These are phyloP conservation scores for Orchesella cincta DNA, from an alignment of 1,140 invertebrate species.

Conservation along the genomic window DNA sequence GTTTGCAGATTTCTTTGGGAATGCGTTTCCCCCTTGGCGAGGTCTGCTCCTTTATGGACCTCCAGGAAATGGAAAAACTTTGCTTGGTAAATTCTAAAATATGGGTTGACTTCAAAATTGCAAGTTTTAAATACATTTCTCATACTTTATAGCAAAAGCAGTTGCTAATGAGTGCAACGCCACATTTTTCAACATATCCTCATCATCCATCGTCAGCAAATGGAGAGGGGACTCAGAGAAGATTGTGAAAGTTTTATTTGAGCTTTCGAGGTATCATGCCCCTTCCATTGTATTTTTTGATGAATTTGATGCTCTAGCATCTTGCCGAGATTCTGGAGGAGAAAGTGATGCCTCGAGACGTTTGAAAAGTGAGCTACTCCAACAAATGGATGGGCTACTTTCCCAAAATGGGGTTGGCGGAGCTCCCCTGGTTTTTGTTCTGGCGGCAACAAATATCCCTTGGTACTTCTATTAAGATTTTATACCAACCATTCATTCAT, in stretches of 20 bases:
- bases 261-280: slow-evolving; percentile 84
- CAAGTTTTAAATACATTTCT: slow-evolving; percentile 87
- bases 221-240: slow-evolving; percentile 96
- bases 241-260: slow-evolving; percentile 80
- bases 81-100: too few species aligned
- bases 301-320: slow-evolving; percentile 88
- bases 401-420: slow-evolving; percentile 58
- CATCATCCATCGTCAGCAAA: slow-evolving; percentile 85
- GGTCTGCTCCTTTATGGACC: slow-evolving; percentile 83
- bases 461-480: too few species aligned
- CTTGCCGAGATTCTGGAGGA: slow-evolving; percentile 66
- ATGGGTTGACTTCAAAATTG: too few species aligned
- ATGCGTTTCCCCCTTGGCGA: slow-evolving; percentile 79
- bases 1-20: slow-evolving; percentile 81
- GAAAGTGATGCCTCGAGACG: slow-evolving; percentile 90
- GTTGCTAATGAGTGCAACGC: slow-evolving; percentile 78
- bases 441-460: slow-evolving; percentile 88
- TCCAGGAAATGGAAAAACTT: slow-evolving; percentile 65
- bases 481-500: too few species aligned
- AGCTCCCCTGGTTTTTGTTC: slow-evolving; percentile 71
- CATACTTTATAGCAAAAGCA: slow-evolving; percentile 84
- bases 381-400: slow-evolving; percentile 84
- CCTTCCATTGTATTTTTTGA: slow-evolving; percentile 96
- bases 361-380: slow-evolving; percentile 88
- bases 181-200: slow-evolving; percentile 91